phyloP scores from a whole-genome alignment of 2,888 invertebrate genomes.

The Phytoseiulus persimilis region DNA sequence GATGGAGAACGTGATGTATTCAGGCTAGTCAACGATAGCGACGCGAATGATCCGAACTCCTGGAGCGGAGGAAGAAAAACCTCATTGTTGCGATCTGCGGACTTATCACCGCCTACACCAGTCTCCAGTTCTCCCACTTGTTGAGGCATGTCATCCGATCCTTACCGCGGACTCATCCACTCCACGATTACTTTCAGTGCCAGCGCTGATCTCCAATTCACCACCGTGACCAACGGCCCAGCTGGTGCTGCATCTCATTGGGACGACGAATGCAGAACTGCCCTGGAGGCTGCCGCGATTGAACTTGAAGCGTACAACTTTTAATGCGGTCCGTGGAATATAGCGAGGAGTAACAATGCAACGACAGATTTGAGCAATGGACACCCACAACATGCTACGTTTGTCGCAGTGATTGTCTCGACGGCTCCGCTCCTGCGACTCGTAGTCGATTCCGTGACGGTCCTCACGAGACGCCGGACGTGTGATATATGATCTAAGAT shows the following conservation, averaged over 20 bases:
- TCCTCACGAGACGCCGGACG: background rate
- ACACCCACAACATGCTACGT: background rate
- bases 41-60: too few relatives aligned
- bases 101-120: too few relatives aligned
- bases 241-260: conserved; percentile 40
- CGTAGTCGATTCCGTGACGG: background rate
- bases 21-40: too few relatives aligned
- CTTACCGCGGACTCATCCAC: background rate
- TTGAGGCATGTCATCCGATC: too few relatives aligned
- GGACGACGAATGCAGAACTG: conserved; percentile 46
- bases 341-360: background rate
- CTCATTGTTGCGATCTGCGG: too few relatives aligned
- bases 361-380: background rate
- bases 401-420: background rate
- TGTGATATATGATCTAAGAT: background rate
- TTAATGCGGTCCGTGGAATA: background rate
- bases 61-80: too few relatives aligned
- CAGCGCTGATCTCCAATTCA: background rate
- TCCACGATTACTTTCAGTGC: background rate
- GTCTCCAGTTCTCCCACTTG: too few relatives aligned
- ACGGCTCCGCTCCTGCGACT: background rate
- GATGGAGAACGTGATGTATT: too few relatives aligned
- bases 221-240: background rate
- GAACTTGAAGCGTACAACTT: conserved; percentile 44
- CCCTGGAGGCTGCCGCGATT: conserved; percentile 45